These are phyloP conservation scores for Aphrophora alni DNA, from an alignment of 2,888 invertebrate species.

Conservation along the genomic window DNA sequence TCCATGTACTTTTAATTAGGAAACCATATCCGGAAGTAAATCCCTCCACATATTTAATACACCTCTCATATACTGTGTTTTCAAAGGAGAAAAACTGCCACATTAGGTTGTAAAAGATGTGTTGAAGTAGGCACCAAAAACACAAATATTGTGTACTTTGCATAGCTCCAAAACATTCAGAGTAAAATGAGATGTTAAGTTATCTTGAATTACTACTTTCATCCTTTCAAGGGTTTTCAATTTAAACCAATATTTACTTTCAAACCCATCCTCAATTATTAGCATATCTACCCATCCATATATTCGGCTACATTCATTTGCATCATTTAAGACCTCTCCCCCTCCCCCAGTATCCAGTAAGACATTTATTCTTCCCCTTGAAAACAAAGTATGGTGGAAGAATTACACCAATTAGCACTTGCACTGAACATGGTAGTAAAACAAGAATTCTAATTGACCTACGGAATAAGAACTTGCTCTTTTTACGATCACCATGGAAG, in stretches of 20 bases:
- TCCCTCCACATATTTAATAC: conserved; percentile 29
- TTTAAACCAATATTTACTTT: conserved; percentile 28
- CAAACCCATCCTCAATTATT: conserved; percentile 54
- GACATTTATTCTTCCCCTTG: conserved; percentile 55
- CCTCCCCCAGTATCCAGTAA: conserved; percentile 55
- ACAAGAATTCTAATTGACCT: conserved; percentile 48
- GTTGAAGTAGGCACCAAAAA: conserved; percentile 45
- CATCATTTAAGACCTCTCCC: conserved; percentile 55
- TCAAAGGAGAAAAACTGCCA: conserved; percentile 44
- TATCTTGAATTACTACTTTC: conserved; percentile 52
- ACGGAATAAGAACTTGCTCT: conserved; percentile 37
- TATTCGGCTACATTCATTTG: conserved; percentile 54
- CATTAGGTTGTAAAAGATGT: conserved; percentile 44
- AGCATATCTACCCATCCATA: conserved; percentile 56
- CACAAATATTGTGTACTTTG: conserved; percentile 51
- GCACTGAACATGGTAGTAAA: conserved; percentile 56
- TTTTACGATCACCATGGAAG: conserved; percentile 40
- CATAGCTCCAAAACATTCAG: conserved; percentile 47
- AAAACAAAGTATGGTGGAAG: conserved; percentile 57
- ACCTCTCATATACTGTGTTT: conserved; percentile 41
- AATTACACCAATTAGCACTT: conserved; percentile 54
- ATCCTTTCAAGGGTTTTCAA: conserved; percentile 15
- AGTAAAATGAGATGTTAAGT: conserved; percentile 47
- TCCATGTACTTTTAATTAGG: not conserved
- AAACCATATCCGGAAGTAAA: not conserved